phyloP scores from a whole-genome alignment of 2,113 vertebrate genomes.

The Meleagris gallopavo region DNA sequence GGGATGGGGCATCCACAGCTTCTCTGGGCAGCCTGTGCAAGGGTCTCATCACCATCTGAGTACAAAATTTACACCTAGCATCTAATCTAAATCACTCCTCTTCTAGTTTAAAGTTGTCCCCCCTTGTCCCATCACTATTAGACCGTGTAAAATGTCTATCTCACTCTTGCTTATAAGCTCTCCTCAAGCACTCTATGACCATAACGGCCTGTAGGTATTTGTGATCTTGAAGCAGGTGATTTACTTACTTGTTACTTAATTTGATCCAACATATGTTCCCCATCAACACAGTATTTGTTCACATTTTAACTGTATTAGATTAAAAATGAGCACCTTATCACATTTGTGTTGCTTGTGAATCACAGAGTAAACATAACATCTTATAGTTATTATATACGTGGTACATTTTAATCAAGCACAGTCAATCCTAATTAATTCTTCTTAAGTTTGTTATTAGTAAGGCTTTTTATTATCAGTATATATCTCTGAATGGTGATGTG shows the following conservation, averaged over 20 bases:
- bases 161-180: no score
- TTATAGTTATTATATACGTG: not conserved
- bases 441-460: constrained; percentile 9
- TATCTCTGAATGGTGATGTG: constrained; percentile 38
- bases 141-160: no score
- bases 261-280: not conserved
- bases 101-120: no score
- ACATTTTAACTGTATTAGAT: not conserved
- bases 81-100: no score
- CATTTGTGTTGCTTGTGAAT: not conserved
- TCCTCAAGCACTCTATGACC: no score
- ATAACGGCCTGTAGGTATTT: not conserved
- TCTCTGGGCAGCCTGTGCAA: no score
- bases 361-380: not conserved
- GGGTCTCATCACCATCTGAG: no score
- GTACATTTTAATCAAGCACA: constrained; percentile 31
- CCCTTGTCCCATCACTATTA: no score
- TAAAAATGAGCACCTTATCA: constrained; percentile 18
- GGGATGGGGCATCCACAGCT: no score
- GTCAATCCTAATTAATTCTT: not conserved
- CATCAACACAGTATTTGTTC: not conserved
- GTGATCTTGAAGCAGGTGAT: not conserved
- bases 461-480: not conserved
- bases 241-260: not conserved
- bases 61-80: no score